Percentiles rank a stretch among this genome's conserved stretches.
phyloP scores from a whole-genome alignment of 2,797 vertebrate species.

The Champsocephalus esox region DNA sequence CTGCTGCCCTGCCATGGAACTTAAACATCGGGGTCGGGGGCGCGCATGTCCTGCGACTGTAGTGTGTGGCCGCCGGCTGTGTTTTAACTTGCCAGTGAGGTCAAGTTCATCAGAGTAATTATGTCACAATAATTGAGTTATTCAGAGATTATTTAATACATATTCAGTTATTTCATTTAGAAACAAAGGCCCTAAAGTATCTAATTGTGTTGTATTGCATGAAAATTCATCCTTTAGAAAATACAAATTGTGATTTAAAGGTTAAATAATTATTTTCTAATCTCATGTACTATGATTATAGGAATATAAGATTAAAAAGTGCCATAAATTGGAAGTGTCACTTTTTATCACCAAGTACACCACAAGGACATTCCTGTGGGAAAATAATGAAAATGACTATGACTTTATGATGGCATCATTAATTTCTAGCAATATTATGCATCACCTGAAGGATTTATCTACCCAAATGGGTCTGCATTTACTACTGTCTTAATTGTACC shows the following conservation, averaged over 20 bases:
- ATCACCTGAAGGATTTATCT: slow-evolving; percentile 12
- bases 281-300: slow-evolving; percentile 5
- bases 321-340: slow-evolving; percentile 37
- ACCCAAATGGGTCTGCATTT: not conserved
- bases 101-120: slow-evolving; percentile 22
- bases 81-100: slow-evolving; percentile 14
- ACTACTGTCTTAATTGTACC: not conserved
- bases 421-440: slow-evolving; percentile 16
- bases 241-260: slow-evolving; percentile 12
- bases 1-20: slow-evolving; percentile 38
- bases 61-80: not conserved
- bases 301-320: slow-evolving; percentile 31
- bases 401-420: slow-evolving; percentile 30
- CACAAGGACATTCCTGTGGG: slow-evolving; percentile 23
- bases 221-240: not conserved
- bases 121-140: slow-evolving; percentile 4
- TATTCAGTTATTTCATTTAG: not conserved
- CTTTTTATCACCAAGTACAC: not conserved
- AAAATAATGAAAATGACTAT: slow-evolving; percentile 37
- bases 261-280: slow-evolving; percentile 7
- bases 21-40: slow-evolving; percentile 33
- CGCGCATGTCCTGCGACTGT: slow-evolving; percentile 46
- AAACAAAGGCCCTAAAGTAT: not conserved
- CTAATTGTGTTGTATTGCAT: not conserved
- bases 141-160: not conserved